Base-by-base conservation (phyloP, 64 coral and sea anemone species). In the Dendronephthya gigantea region DNA sequence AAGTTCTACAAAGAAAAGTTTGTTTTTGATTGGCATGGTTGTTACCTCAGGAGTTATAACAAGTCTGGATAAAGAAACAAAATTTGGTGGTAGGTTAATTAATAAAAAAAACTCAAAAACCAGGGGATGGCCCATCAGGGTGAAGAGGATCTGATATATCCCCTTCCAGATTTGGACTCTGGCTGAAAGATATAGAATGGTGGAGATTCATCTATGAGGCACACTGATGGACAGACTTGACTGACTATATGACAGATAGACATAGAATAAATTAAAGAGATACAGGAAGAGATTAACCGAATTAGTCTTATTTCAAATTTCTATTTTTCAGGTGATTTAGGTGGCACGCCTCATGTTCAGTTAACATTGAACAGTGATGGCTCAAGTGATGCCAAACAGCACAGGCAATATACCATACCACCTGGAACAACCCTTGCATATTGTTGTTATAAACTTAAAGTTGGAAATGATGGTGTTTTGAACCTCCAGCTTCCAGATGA, bases 21-120 rank as follows among this genome's bases (percentile, higher is more conserved):
- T 97, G 16, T 97, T 84, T 50, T 13, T 97, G 22, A 82, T 97
- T 89, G 92, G 93, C 69, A 91, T 84, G 37, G 74, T 97, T 36
- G 52, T 48, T 37, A 91, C 90, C 50, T 55, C 39, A 15, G 48
- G 68, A 5, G 30, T 85, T 56, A 89, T 90, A 35, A 49, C 94
- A 40, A 85, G 90, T 43, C 38, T 96, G 32, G 82, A 90, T 34
- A 86, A 92, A 87, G 87, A 91, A 51, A 62, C 48, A 16, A 11
- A 39, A 82, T 19, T 87, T 49, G 66, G 91, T 89, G 94, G 94
- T 92, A 75, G 43, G n/a, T 47, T 4, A 2, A 55, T n/a, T n/a
- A n/a, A n/a, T n/a, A n/a, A n/a, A n/a, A n/a, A n/a, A 45, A 4
- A 45, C 41, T 45, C 41, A 45, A 45, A 45, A 45, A 45, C 41